Evolutionary conservation across 2,888 invertebrate species (phyloP), one percentile per base, ranked within the genome.

Genomic region (Myopa tessellatipennis): DNA sequence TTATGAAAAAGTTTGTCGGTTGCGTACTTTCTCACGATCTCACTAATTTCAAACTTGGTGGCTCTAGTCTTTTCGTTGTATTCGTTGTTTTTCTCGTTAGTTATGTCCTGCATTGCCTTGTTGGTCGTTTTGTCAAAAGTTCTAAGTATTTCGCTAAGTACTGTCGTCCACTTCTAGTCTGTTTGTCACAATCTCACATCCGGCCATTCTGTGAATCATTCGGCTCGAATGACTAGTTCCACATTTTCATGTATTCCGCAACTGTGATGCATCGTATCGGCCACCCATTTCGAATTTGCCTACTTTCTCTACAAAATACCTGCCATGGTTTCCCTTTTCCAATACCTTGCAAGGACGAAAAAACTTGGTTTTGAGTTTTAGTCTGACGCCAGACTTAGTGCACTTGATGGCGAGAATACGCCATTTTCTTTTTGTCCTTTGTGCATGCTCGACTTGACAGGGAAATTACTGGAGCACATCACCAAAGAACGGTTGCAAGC

Each of bases 241-340:
- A 77, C 10, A 61, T 52, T 67, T 81, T 79, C 77, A 78, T 80
- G 38, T 71, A 74, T 8, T 82, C 81, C 0, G 78, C 76, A 1
- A 75, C 76, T 0, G 80, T 79, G 7, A 77, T 38, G 4, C 65
- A 77, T 76, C 36, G 73, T 12, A 18, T 68, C 8, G 81, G 74
- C n/a, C 79, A 78, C 10, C 26, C 26, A 26, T 26, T 26, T 80
- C 81, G 18, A 58, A 61, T 16, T 79, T 63, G 1, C 81, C 80
- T 10, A 80, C 36, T 45, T 79, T 81, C 18, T 74, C 77, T 0
- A 79, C 80, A 18, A 79, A 76, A 40, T 81, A 81, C 34, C 81
- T 50, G 6, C 78, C 81, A 16, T 77, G 74, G 1, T 65, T 52
- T 26, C 55, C 7, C 14, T 73, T 76, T 10, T 71, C 45, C 0